These are phyloP conservation scores for Hemitrygon akajei DNA, from an alignment of 2,797 vertebrate genomes.

Conservation along the genomic window DNA sequence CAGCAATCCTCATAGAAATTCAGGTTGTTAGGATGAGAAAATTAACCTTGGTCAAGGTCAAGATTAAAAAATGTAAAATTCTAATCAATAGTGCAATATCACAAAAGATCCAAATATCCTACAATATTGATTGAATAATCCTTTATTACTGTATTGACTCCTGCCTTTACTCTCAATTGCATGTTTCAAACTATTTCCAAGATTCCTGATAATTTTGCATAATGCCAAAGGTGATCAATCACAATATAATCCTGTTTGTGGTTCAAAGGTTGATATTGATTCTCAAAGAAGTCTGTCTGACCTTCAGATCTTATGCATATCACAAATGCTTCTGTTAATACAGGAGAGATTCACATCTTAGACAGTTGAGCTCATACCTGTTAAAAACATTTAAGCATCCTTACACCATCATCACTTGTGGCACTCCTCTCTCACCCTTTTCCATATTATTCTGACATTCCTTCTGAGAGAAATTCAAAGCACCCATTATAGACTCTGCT, in stretches of 20 bases:
- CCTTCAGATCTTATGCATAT: slow-evolving; percentile 6
- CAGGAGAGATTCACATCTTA: neutral
- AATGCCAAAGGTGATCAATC: slow-evolving; percentile 29
- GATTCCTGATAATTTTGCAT: slow-evolving; percentile 26
- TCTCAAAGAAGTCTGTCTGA: neutral
- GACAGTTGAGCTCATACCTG: neutral
- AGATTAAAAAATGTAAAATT: neutral
- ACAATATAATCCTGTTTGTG: slow-evolving; percentile 16
- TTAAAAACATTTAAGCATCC: neutral
- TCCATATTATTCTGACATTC: neutral
- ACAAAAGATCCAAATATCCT: slow-evolving; percentile 9
- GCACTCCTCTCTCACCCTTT: too few species aligned
- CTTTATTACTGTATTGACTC: neutral
- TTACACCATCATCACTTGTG: too few species aligned
- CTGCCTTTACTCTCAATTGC: slow-evolving; percentile 12
- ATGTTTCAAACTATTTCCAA: slow-evolving; percentile 25
- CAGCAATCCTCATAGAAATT: neutral
- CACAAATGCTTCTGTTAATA: slow-evolving; percentile 8
- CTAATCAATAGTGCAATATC: slow-evolving; percentile 28
- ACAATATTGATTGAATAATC: slow-evolving; percentile 34
- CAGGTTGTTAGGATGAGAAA: neutral
- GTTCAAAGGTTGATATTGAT: slow-evolving; percentile 36
- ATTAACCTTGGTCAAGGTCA: neutral
- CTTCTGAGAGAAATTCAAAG: neutral
- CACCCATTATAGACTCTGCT: neutral